Base-by-base conservation (phyloP, 2,888 invertebrate species). In the Galeruca laticollis region DNA sequence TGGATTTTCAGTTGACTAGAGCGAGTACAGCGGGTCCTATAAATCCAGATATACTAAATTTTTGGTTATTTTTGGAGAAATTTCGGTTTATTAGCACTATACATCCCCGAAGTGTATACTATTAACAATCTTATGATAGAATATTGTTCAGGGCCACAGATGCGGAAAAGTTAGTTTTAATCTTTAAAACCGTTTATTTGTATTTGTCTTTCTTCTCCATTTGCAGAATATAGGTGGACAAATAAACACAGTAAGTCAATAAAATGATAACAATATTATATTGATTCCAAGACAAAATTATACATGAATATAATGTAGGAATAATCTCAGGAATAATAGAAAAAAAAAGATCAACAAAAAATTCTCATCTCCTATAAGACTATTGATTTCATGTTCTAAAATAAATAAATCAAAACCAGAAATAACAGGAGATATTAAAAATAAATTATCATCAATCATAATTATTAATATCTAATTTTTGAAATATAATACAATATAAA, bases 401-500 rank as follows among this genome's bases (percentile, higher is more conserved):
- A 70, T 78, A 76, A 76, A 78, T 78, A 77, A 76, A 79, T 78
- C 78, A 77, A 77, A 77, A 76, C 74, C 75, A 76, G 74, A 72
- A 74, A 77, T 76, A 78, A 76, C 74, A 75, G 74, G 75, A 72
- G 71, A 76, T 76, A 78, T 77, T 79, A 76, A 78, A 77, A 78
- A 78, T 79, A 79, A 79, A 78, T 78, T 77, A 79, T 78, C 75
- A 77, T 76, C 78, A 77, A 77, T 70, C 72, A 74, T 75, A 77
- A 75, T 76, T 78, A 75, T 75, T 47, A 72, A 79, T 77, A 78
- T 78, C 76, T 79, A 80, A 73, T 68, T 71, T 75, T 75, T 75
- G 72, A 76, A 79, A 75, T 82, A 82, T 80, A 80, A 84, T 83
- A 84, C 83, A 84, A 82, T 82, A 84, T 83, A 83, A 83, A 84